Conservation (phyloP, 1,140 invertebrate genomes). For the Neotoxoptera formosana region DNA sequence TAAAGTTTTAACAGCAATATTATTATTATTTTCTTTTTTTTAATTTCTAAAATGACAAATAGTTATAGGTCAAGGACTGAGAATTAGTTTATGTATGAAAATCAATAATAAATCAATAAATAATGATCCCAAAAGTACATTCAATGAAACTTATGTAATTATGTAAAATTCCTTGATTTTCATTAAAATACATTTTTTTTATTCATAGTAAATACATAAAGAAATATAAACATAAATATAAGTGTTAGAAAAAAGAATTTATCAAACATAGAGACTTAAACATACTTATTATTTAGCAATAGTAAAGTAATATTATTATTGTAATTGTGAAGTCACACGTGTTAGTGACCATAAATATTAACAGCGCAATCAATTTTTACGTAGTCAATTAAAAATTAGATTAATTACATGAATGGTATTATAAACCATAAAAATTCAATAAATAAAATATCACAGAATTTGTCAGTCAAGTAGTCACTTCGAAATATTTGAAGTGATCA, state of each 20-base stretch:
- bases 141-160: background rate
- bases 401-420: background rate
- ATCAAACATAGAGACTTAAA: background rate
- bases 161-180: background rate
- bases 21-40: no score
- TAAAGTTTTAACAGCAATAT: no score
- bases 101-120: background rate
- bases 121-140: background rate
- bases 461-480: background rate
- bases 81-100: no score
- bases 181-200: background rate
- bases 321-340: background rate
- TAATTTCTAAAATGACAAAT: no score
- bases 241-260: background rate
- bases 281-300: background rate
- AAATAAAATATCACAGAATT: slow-evolving; percentile 35
- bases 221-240: background rate
- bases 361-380: background rate
- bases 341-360: background rate
- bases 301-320: background rate
- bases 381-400: background rate
- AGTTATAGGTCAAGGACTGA: no score
- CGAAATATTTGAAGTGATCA: background rate
- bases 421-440: background rate
- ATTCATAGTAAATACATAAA: background rate